These are phyloP conservation scores for Daktulosphaira vitifoliae DNA, from an alignment of 1,140 invertebrate genomes.

Conservation along the genomic window DNA sequence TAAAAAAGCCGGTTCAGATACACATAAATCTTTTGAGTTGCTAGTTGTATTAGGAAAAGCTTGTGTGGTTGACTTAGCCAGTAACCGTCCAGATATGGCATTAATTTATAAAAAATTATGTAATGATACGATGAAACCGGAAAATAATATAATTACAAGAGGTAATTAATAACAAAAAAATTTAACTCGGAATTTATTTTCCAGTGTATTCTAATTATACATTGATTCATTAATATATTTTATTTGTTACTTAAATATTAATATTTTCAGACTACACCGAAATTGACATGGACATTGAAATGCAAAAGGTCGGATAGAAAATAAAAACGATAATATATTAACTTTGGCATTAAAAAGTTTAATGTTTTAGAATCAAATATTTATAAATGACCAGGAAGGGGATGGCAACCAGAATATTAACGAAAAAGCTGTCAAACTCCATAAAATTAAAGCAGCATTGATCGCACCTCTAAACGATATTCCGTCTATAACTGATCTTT, in stretches of 20 bases:
- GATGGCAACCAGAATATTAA: not conserved
- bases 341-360: too few species aligned
- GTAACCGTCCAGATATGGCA: conserved; percentile 5
- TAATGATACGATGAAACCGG: not conserved
- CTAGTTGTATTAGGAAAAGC: not conserved
- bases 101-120: conserved; percentile 6
- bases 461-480: conserved; percentile 2
- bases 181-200: too few species aligned
- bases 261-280: not conserved
- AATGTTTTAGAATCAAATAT: too few species aligned
- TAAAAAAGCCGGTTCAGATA: not conserved
- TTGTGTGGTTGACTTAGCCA: not conserved
- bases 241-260: not conserved
- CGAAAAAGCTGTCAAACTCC: not conserved
- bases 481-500: not conserved
- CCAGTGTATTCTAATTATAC: too few species aligned
- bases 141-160: not conserved
- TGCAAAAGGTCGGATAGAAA: too few species aligned
- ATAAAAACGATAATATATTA: too few species aligned
- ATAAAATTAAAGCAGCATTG: not conserved
- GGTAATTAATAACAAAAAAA: too few species aligned
- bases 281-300: not conserved
- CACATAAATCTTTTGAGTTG: not conserved
- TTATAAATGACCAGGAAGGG: too few species aligned
- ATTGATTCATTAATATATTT: not conserved